Evolutionary conservation across 2,113 vertebrate genomes (phyloP).

Genomic region (Scomber colias): DNA sequence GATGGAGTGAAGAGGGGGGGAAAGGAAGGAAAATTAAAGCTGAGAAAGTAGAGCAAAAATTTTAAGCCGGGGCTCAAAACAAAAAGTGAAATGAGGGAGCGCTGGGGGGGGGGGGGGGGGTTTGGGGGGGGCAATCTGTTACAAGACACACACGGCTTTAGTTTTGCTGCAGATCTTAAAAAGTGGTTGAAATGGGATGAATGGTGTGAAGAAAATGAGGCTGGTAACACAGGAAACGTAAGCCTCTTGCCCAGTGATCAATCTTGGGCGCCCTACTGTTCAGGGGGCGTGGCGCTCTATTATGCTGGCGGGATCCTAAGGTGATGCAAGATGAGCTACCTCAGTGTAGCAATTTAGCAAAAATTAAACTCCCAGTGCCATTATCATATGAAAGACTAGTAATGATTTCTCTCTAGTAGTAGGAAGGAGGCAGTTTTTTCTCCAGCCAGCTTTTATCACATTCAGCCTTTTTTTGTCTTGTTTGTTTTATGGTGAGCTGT

Average conservation of each 20-base stretch:
- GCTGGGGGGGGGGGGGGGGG: slow-evolving; percentile 3
- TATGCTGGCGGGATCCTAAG: slow-evolving; percentile 55
- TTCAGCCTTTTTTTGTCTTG: slow-evolving; percentile 60
- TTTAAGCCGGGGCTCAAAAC: slow-evolving; percentile 49
- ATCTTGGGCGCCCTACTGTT: slow-evolving; percentile 66
- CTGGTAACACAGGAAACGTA: slow-evolving; percentile 57
- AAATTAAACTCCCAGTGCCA: slow-evolving; percentile 53
- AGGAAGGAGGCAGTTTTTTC: slow-evolving; percentile 49
- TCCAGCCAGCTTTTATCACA: slow-evolving; percentile 59
- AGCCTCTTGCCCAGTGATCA: slow-evolving; percentile 56
- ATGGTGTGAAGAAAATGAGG: slow-evolving; percentile 40
- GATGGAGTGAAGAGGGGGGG: slow-evolving; percentile 57
- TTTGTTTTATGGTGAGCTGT: slow-evolving; percentile 71
- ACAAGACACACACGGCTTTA: slow-evolving; percentile 28
- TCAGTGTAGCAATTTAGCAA: slow-evolving; percentile 58
- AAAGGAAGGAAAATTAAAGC: slow-evolving; percentile 62
- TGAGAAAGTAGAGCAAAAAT: slow-evolving; percentile 59
- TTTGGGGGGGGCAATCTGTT: neutral
- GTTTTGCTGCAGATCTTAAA: slow-evolving; percentile 28
- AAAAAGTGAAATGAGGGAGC: slow-evolving; percentile 49
- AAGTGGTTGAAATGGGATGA: slow-evolving; percentile 42
- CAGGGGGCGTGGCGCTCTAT: slow-evolving; percentile 9
- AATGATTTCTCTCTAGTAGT: slow-evolving; percentile 47
- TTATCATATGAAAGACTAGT: slow-evolving; percentile 57
- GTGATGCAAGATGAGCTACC: slow-evolving; percentile 54